phyloP scores from a whole-genome alignment of 2,113 vertebrate species.

The Chrysemys picta region DNA sequence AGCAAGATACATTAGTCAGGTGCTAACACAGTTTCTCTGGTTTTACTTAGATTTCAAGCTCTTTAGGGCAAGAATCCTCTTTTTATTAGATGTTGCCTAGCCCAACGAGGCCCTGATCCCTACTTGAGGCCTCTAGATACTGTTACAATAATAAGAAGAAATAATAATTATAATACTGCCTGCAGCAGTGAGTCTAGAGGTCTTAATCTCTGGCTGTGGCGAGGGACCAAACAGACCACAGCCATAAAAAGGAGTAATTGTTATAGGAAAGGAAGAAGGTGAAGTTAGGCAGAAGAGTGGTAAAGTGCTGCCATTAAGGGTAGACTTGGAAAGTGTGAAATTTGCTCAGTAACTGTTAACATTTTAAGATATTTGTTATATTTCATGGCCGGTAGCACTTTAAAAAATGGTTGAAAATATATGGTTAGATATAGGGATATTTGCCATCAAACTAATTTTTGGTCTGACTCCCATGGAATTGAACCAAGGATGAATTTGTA shows the following conservation, averaged over 20 bases:
- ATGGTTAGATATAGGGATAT: neutral
- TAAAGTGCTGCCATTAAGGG: neutral
- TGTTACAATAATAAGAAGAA: neutral
- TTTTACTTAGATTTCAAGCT: neutral
- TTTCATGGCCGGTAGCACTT: neutral
- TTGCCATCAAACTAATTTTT: neutral
- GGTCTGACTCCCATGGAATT: neutral
- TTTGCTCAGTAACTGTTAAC: neutral
- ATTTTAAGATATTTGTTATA: fast-evolving
- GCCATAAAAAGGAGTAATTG: fast-evolving
- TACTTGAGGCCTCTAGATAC: neutral
- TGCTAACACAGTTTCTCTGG: neutral
- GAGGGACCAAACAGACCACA: neutral
- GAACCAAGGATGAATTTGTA: neutral
- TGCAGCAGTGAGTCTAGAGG: neutral
- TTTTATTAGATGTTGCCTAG: neutral
- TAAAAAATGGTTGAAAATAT: neutral
- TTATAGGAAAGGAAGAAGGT: neutral
- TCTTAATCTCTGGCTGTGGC: fast-evolving
- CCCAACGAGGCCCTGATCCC: neutral
- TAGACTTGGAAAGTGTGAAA: fast-evolving
- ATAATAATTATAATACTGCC: neutral
- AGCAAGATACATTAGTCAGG: neutral
- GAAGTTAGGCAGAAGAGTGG: neutral
- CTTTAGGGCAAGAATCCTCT: neutral